Conservation (phyloP, 2,797 vertebrate genomes). For the Silurus lanzhouensis region DNA sequence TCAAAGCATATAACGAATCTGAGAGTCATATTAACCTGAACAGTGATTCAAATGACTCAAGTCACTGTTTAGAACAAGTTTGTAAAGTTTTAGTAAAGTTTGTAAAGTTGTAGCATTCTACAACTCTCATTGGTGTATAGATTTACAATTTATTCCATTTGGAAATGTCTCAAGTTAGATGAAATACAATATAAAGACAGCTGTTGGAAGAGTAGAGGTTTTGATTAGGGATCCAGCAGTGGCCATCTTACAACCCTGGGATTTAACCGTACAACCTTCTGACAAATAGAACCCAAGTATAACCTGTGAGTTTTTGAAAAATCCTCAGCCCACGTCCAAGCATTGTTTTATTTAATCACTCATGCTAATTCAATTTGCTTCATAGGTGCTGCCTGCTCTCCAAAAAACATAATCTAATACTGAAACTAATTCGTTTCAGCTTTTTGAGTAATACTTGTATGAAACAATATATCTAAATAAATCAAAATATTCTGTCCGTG, state of each 20-base stretch:
- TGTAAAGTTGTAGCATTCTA: not conserved
- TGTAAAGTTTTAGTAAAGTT: not conserved
- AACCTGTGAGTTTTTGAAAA: not conserved
- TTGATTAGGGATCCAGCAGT: not conserved
- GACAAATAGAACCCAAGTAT: not conserved
- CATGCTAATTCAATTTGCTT: not conserved
- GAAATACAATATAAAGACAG: not conserved
- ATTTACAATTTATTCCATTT: not conserved
- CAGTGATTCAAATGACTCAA: not conserved
- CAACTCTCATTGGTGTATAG: not conserved
- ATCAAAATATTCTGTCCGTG: not conserved
- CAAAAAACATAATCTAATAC: not conserved
- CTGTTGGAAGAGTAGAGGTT: not conserved
- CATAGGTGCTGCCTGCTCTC: not conserved
- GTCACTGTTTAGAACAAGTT: not conserved
- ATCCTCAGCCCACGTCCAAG: not conserved
- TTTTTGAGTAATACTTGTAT: not conserved
- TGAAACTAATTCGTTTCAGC: slow-evolving; percentile 13
- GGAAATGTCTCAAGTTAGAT: not conserved
- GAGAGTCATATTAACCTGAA: not conserved
- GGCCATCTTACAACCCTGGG: not conserved
- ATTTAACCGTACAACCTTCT: slow-evolving; percentile 18
- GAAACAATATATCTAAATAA: slow-evolving; percentile 13
- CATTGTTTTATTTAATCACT: slow-evolving; percentile 11
- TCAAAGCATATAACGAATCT: not conserved